Percentiles rank a stretch among this genome's conserved stretches.
Conservation (phyloP, 2,888 invertebrate genomes). For the Oxyteleia sp. region DNA sequence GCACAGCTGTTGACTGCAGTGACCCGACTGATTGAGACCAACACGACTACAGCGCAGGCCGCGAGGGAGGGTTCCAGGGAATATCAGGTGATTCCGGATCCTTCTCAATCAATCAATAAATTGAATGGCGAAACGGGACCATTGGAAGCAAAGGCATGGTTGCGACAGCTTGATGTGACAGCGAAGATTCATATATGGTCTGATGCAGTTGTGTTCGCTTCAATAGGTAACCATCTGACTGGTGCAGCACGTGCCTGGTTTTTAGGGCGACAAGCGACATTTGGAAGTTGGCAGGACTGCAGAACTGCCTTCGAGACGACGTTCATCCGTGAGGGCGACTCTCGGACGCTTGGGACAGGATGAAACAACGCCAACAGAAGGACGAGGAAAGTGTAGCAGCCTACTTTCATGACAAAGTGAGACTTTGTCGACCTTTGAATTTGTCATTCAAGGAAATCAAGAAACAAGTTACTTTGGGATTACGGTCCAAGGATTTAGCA, state of each 20-base stretch:
- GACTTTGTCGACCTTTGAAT: conserved; percentile 12
- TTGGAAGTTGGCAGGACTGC: conserved; percentile 6
- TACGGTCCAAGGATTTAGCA: background rate
- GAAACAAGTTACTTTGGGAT: background rate
- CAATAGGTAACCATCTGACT: conserved; percentile 1
- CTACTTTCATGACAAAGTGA: conserved; percentile 21
- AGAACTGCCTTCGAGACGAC: conserved; percentile 13
- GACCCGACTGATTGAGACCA: background rate
- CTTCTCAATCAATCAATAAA: background rate
- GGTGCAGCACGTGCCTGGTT: background rate
- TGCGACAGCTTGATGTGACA: background rate
- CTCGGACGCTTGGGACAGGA: conserved; percentile 13
- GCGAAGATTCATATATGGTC: conserved; percentile 12
- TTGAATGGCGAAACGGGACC: background rate
- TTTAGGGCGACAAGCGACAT: conserved; percentile 1
- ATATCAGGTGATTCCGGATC: conserved; percentile 4
- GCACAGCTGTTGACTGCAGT: conserved; percentile 1
- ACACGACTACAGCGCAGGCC: background rate
- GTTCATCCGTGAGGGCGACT: conserved; percentile 16
- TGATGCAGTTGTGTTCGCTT: background rate
- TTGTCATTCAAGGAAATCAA: background rate
- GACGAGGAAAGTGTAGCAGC: background rate
- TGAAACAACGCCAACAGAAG: conserved; percentile 6
- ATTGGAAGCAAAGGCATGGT: conserved; percentile 2
- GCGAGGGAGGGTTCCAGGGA: background rate